Base-by-base conservation (phyloP, 2,888 invertebrate species). In the Xylota sylvarum region DNA sequence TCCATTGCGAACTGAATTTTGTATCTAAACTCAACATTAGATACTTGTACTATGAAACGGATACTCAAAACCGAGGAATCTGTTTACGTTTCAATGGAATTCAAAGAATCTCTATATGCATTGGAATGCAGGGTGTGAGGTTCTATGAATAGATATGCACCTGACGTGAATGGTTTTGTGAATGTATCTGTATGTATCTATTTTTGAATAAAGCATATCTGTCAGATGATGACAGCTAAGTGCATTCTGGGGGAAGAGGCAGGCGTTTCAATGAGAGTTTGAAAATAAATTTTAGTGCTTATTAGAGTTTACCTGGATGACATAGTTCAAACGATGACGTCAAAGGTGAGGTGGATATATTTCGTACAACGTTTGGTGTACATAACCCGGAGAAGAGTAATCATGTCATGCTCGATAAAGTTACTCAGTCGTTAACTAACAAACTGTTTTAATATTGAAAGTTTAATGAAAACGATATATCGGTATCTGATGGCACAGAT, bases 11-110 rank as follows among this genome's bases (percentile, higher is more conserved):
- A 56, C 55, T 27, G 37, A 35, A 70, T 19, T 56, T 46, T 72
- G 32, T 32, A 17, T 48, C 14, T 23, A 23, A 58, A 46, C 32
- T 27, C 32, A 7, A 40, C 7, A 17, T 14, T 52, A 27, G 37
- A 19, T 52, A 55, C 17, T 4, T 27, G 23, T 40, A 3, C 9
- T 2, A 37, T 60, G 37, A 9, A 9, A 27, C 50, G 14, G 10
- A 10, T 27, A 37, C 32, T 37, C 23, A 50, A 60, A 3, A 62
- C 9, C 30, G 27, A 32, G 69, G 23, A 80, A 76, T 74, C 70
- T 86, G 82, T 77, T 77, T 82, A 86, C 86, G 64, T 82, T 86
- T 46, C 37, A 82, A 78, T 82, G 73, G 78, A 82, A 86, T 86
- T 69, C 73, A 62, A 78, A 73, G 77, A 86, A 86, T 86, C 27